phyloP scores from a whole-genome alignment of 1,140 invertebrate species.

The Dryas iulia region DNA sequence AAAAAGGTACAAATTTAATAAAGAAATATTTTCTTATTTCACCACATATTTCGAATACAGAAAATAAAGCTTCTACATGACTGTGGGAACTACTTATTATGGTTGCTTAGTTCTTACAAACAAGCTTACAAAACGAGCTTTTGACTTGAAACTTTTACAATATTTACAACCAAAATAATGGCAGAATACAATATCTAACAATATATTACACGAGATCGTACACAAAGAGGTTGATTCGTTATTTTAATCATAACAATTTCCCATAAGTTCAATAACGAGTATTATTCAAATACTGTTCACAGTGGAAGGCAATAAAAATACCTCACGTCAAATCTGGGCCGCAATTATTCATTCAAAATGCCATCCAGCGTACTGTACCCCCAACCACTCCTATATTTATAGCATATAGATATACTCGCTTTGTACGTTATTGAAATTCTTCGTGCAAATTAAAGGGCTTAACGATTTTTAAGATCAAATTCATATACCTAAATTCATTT shows the following conservation, averaged over 20 bases:
- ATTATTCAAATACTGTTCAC: slow-evolving; percentile 58
- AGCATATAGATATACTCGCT: slow-evolving; percentile 25
- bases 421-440: slow-evolving; percentile 33
- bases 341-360: slow-evolving; percentile 74
- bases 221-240: not conserved
- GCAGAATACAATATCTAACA: not conserved
- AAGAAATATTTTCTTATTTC: too few relatives aligned
- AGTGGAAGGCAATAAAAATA: slow-evolving; percentile 68
- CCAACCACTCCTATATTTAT: slow-evolving; percentile 37
- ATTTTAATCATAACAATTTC: slow-evolving; percentile 11
- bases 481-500: slow-evolving; percentile 12
- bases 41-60: not conserved
- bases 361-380: slow-evolving; percentile 52
- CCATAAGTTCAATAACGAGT: slow-evolving; percentile 30
- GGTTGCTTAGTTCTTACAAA: not conserved
- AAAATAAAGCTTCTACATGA: too few relatives aligned
- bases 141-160: not conserved
- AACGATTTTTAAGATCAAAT: slow-evolving; percentile 21
- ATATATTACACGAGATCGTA: not conserved
- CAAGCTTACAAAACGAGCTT: not conserved
- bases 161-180: not conserved
- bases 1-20: too few relatives aligned
- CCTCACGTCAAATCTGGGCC: slow-evolving; percentile 66
- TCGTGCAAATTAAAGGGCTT: slow-evolving; percentile 33
- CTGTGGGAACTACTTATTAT: not conserved